Base-by-base conservation (phyloP, 2,888 invertebrate genomes). In the Drosophila ezoana region DNA sequence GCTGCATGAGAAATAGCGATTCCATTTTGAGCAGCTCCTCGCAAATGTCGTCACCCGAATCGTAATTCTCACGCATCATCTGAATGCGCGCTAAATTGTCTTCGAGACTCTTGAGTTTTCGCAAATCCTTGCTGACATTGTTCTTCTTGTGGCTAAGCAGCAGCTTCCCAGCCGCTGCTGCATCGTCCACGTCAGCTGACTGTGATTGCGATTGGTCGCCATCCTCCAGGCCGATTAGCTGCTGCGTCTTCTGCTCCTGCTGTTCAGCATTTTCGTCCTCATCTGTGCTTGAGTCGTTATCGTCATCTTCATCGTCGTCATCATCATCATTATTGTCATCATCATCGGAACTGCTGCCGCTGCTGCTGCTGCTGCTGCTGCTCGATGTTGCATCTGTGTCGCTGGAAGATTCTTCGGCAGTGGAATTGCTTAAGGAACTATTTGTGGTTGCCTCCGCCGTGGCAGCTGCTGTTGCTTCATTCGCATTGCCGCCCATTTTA, bases 11-110 rank as follows among this genome's bases (percentile, higher is more conserved):
- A 20, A 91, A 90, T 6, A 91, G 62, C 14, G 88, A 90, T 35
- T 91, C 91, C 91, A 91, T 91, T 73, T 91, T 91, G 1, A 89
- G 79, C 33, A 91, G 68, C 59, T 91, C 91, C 43, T 91, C 91
- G 57, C 90, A 89, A 2, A 91, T 90, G 69, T 91, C 91, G 72
- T 91, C 91, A 0, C 89, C 90, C 0, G 91, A 89, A 64, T 91
- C 91, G 51, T 90, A 92, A 53, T 90, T 91, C 9, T 90, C 90
- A 1, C 92, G 87, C 91, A 91, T 91, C 88, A 88, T 90, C 70
- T 91, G 91, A 59, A 91, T 91, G 49, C 91, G 90, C 2, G 90
- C 84, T 11, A 91, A 70, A 62, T 91, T 91, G 18, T 90, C 91
- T 43, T 91, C 92, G 0, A 91, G 74, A 33, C 80, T 90, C 56